Evolutionary conservation across 2,113 vertebrate species (phyloP).

Genomic region (human): GRCh38 chr16:30131501-30132000

Average conservation of each 20-base stretch:
- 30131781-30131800: background rate
- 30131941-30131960: background rate
- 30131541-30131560: too few species aligned
- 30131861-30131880: background rate
- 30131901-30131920: background rate
- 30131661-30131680: background rate
- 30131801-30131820: background rate
- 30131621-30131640: too few species aligned
- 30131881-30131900: background rate
- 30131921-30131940: background rate
- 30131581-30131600: too few species aligned
- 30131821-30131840: background rate
- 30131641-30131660: too few species aligned
- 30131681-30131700: background rate
- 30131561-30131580: too few species aligned
- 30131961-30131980: background rate
- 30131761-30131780: background rate
- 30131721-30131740: background rate
- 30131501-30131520: too few species aligned
- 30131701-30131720: background rate
- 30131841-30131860: background rate
- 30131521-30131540: too few species aligned
- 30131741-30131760: background rate
- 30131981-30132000: background rate
- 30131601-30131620: too few species aligned